Evolutionary conservation across 2,888 invertebrate genomes (phyloP), one percentile per base, ranked within the genome.

Genomic region (Drosophila paucipuncta): DNA sequence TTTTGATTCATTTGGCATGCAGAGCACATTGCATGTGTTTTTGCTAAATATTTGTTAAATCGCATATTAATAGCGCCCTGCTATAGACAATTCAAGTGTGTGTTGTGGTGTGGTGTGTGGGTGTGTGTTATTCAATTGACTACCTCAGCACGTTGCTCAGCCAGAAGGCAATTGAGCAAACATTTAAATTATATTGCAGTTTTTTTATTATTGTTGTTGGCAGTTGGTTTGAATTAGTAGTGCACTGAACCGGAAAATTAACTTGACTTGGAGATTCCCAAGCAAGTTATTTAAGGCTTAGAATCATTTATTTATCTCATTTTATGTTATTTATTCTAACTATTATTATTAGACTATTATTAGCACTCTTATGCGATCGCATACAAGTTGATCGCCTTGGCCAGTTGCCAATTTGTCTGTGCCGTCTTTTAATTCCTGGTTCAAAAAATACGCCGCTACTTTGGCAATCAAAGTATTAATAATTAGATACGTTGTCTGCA

Each of bases 11-110:
- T 85, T 91, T 80, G 73, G 81, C 80, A 91, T 91, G 79, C 91
- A 75, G 68, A 59, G 53, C 76, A 78, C 85, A 76, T 62, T 63
- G 71, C 80, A 67, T 76, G 87, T 87, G 84, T 87, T 90, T 88
- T 90, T 85, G 89, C 90, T 92, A 92, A 92, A 91, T 91, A 90
- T 91, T 90, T 92, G 92, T 91, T 91, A 90, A 92, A 92, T 91
- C 85, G 91, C 91, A 90, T 89, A 92, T 92, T 91, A 92, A 92
- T 91, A 90, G 85, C 91, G 87, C 90, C 83, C 87, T 78, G 73
- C 73, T 88, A 82, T 88, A 77, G 80, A 76, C 79, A 85, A 82
- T 79, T 63, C 76, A 68, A 61, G 50, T 58, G 64, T 57, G 41
- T 33, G 43, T 65, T 60, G 22, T 60, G 22, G 22, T 22, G 22